Evolutionary conservation across 2,113 vertebrate species (phyloP).

Genomic region (Eudyptes chrysolophus): DNA sequence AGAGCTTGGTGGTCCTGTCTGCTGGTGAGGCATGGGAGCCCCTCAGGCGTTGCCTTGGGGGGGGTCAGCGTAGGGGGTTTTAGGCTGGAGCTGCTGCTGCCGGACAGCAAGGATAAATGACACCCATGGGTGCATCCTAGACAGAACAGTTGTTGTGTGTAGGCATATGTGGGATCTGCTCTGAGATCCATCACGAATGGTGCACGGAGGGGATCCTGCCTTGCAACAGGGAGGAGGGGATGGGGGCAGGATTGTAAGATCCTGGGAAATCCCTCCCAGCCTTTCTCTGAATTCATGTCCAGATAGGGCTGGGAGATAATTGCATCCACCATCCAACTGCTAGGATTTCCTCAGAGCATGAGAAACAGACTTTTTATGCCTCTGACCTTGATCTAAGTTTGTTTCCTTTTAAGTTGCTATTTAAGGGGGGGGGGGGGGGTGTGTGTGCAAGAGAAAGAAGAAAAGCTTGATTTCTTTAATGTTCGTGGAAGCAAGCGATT

Average conservation of each 20-base stretch:
- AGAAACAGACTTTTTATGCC: slow-evolving; percentile 40
- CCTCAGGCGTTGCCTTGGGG: not conserved
- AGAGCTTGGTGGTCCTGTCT: not conserved
- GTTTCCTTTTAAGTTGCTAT: slow-evolving; percentile 65
- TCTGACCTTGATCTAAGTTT: slow-evolving; percentile 67
- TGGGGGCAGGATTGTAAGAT: not conserved
- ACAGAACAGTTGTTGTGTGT: not conserved
- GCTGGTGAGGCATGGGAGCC: not conserved
- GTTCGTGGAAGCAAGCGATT: slow-evolving; percentile 49
- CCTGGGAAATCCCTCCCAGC: slow-evolving; percentile 32
- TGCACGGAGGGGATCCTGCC: not conserved
- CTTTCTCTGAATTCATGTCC: not conserved
- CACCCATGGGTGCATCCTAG: fast-evolving
- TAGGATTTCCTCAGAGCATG: slow-evolving; percentile 62
- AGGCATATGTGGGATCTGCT: not conserved
- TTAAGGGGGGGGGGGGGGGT: not conserved
- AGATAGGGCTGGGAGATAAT: slow-evolving; percentile 15
- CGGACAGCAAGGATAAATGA: not conserved
- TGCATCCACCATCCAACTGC: not conserved
- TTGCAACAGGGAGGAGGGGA: not conserved
- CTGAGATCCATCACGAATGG: fast-evolving
- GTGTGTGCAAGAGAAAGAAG: not conserved
- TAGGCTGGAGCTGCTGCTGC: not conserved
- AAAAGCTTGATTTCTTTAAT: slow-evolving; percentile 59
- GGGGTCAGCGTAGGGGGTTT: not conserved